A percentile compares a stretch with the other conserved stretches of the same genome.
These are phyloP conservation scores for Drosophila mayri DNA, from an alignment of 1,140 invertebrate species.

Conservation along the genomic window DNA sequence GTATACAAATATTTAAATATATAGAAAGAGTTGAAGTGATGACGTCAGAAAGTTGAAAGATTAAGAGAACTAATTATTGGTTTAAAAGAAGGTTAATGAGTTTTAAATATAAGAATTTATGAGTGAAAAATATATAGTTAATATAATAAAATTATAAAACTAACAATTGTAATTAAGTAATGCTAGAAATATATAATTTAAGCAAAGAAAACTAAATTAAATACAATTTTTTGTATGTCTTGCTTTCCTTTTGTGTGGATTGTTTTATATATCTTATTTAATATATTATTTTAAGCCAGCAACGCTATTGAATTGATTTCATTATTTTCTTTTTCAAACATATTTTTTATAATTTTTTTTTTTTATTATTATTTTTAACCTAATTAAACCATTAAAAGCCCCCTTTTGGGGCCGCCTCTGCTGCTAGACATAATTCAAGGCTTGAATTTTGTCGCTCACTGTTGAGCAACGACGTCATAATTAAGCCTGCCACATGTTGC, in stretches of 20 bases:
- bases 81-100: too few species aligned
- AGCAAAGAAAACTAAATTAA: background rate
- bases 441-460: conserved; percentile 64
- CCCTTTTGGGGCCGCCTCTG: background rate
- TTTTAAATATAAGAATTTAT: background rate
- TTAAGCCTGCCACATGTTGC: conserved; percentile 78
- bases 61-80: too few species aligned
- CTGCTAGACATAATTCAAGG: conserved; percentile 50
- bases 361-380: background rate
- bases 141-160: background rate
- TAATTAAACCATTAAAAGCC: background rate
- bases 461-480: conserved; percentile 73
- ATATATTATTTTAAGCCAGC: background rate
- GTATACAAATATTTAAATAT: background rate
- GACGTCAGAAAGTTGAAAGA: conserved; percentile 28
- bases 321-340: too few species aligned
- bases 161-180: background rate
- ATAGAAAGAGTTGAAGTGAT: background rate
- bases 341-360: too few species aligned
- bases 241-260: too few species aligned
- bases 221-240: background rate
- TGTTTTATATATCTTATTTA: background rate
- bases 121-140: background rate
- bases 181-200: background rate
- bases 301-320: too few species aligned